Base-by-base conservation (phyloP, 2,888 invertebrate species). In the Machimus atricapillus region DNA sequence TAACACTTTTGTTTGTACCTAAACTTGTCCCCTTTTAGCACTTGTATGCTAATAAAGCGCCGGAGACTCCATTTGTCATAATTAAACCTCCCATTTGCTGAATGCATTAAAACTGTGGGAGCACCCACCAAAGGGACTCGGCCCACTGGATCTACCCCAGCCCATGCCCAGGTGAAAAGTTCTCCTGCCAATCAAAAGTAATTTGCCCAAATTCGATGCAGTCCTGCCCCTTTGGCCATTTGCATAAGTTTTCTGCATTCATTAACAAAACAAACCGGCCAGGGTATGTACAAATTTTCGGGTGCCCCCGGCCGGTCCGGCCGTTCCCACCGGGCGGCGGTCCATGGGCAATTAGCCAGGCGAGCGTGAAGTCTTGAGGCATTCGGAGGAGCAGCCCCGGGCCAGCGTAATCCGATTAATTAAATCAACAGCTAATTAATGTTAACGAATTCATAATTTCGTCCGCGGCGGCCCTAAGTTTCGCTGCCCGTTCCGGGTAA, bases 351-450 rank as follows among this genome's bases (percentile, higher is more conserved):
- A 82, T 82, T 82, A 82, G 23, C 66, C 40, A 66, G 82, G 66
- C 27, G n/a, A 82, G 82, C 82, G 82, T 82, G 40, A 81, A 81
- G 52, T 31, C 52, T 56, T 81, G 52, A 66, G 82, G 82, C 66
- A 82, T 66, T 82, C 37, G 23, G 19, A 16, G 37, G 23, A 82
- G 3, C 58, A 66, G 56, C 37, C 31, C 66, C 76, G 6, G 76
- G 1, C 58, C 58, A 7, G 37, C 19, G 76, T 85, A 85, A 85
- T 85, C 74, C 85, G 85, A 85, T 85, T 85, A 85, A 85, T 85
- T 85, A 85, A 85, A 85, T 85, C 85, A 85, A 85, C 85, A 85
- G 85, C 76, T 85, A 85, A 85, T 85, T 85, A 85, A 85, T 85
- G 85, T 85, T 85, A 85, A 85, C 76, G 85, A 73, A 85, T 85